Conservation (phyloP, 2,797 vertebrate species). For the Dromococcyx pavoninus region DNA sequence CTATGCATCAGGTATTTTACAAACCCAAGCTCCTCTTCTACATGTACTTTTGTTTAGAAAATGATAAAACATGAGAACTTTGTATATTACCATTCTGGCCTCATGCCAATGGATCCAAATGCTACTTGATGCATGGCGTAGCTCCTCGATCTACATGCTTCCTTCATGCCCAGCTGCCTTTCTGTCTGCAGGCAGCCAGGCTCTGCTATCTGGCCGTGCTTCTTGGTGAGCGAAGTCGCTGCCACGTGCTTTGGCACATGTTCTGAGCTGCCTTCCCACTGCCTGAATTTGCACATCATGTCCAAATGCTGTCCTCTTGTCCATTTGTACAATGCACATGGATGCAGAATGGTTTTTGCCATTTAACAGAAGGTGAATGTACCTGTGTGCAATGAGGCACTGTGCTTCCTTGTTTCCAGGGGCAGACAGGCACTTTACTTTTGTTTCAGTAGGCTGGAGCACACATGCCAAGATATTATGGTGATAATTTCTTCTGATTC, state of each 20-base stretch:
- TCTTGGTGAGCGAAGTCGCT: background rate
- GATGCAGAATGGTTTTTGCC: background rate
- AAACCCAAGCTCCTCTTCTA: background rate
- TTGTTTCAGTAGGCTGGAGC: background rate
- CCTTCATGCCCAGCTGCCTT: background rate
- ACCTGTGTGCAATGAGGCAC: background rate
- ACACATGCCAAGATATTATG: background rate
- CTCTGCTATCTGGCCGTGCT: background rate
- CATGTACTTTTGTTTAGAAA: background rate
- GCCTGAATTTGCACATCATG: background rate
- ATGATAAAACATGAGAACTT: background rate
- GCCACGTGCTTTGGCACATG: background rate
- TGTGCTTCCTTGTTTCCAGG: background rate
- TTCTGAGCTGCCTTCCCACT: background rate
- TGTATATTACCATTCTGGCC: background rate
- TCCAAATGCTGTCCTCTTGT: background rate
- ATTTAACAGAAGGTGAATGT: background rate
- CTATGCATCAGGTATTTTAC: background rate
- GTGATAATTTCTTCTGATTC: background rate
- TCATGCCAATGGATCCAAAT: background rate
- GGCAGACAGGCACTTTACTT: background rate
- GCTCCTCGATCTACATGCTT: background rate
- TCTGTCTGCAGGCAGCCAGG: rapidly evolving
- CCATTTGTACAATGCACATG: background rate
- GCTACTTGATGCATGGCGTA: background rate